Evolutionary conservation across 2,888 invertebrate species (phyloP).

Genomic region (Phyllotreta striolata): DNA sequence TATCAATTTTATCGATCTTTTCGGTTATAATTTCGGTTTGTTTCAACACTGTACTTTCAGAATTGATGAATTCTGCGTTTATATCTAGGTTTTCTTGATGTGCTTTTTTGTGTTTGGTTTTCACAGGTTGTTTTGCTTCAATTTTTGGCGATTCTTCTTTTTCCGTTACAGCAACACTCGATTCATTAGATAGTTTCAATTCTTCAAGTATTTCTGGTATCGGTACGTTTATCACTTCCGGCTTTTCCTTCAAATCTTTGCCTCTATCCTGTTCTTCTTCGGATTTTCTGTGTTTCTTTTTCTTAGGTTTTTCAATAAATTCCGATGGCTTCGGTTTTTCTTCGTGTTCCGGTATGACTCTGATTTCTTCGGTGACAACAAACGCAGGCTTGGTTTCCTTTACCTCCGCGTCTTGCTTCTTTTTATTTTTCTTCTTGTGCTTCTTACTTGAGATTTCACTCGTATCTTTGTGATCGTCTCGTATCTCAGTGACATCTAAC

Average conservation of each 20-base stretch:
- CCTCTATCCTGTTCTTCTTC: not conserved
- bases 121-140: conserved; percentile 7
- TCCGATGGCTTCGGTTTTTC: no score
- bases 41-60: conserved; percentile 4
- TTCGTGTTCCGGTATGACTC: no score
- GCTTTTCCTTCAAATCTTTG: not conserved
- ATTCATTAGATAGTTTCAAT: no score
- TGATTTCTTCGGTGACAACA: conserved; percentile 40
- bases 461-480: conserved; percentile 1
- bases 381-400: conserved; percentile 40
- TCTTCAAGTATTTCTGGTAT: no score
- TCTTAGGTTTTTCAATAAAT: not conserved
- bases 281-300: not conserved
- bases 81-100: conserved; percentile 4
- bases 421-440: conserved; percentile 38
- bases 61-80: conserved; percentile 2
- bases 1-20: not conserved
- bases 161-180: conserved; percentile 4
- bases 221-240: no score
- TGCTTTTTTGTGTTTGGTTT: conserved; percentile 19
- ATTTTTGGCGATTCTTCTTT: conserved; percentile 14
- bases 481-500: conserved; percentile 6
- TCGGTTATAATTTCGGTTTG: conserved; percentile 1
- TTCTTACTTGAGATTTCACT: conserved; percentile 30
- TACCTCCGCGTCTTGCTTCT: conserved; percentile 35